Conservation (phyloP, 2,797 vertebrate genomes). For the Chaetophractus vellerosus region DNA sequence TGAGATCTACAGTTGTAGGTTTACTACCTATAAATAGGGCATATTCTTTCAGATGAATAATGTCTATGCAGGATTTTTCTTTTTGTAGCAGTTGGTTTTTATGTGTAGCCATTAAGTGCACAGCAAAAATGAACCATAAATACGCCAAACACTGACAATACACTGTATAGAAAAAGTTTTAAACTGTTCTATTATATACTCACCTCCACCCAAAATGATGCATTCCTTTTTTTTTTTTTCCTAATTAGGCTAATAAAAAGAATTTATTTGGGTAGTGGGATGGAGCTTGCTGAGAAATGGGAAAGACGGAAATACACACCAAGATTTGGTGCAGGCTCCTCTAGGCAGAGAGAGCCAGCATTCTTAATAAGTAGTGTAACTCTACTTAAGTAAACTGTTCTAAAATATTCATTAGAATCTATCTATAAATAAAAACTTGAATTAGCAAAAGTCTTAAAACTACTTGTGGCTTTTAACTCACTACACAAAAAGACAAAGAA, state of each 20-base stretch:
- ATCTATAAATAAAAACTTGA: constrained; percentile 58
- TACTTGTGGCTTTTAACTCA: constrained; percentile 36
- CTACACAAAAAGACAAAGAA: constrained; percentile 53
- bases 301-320: too few species aligned
- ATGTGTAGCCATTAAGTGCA: constrained; percentile 9
- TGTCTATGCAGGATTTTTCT: constrained; percentile 52
- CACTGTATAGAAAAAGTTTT: constrained; percentile 5
- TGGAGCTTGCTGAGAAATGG: too few species aligned
- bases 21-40: not conserved
- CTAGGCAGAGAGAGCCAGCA: too few species aligned
- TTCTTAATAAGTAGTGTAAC: constrained; percentile 11
- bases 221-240: not conserved
- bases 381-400: constrained; percentile 32
- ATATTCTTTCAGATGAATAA: constrained; percentile 60
- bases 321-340: too few species aligned
- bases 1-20: not conserved
- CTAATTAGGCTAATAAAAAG: too few species aligned
- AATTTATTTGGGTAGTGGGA: too few species aligned
- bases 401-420: constrained; percentile 43
- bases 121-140: constrained; percentile 47
- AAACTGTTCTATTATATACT: constrained; percentile 10
- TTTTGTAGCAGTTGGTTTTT: constrained; percentile 53
- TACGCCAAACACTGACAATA: not conserved
- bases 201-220: not conserved
- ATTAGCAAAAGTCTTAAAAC: constrained; percentile 46